Conservation (phyloP, 35 echinoderm and acorn worm genomes). For the Apostichopus parvimensis region DNA sequence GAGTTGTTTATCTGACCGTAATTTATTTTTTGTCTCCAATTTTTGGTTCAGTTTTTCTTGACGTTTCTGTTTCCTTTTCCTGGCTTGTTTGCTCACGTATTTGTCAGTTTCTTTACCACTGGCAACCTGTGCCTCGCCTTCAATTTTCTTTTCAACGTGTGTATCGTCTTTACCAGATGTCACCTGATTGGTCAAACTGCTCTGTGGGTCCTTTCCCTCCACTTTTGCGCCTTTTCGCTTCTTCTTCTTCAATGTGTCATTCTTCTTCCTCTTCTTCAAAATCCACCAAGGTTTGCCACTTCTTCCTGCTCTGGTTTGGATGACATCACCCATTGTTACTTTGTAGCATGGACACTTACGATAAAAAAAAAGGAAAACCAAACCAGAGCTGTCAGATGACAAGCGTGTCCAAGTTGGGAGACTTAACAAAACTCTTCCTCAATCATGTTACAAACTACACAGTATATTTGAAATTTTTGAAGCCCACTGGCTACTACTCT, state of each 20-base stretch:
- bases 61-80: conserved; percentile 25
- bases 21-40: not conserved
- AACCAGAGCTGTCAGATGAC: too few relatives aligned
- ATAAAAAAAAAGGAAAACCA: too few relatives aligned
- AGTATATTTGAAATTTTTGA: too few relatives aligned
- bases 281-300: not conserved
- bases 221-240: not conserved
- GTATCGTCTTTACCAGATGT: not conserved
- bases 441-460: too few relatives aligned
- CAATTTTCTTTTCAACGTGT: not conserved
- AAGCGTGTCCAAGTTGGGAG: too few relatives aligned
- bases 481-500: too few relatives aligned
- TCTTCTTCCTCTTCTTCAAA: not conserved
- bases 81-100: conserved; percentile 15
- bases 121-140: not conserved
- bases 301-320: not conserved
- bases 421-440: too few relatives aligned
- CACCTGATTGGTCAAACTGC: not conserved
- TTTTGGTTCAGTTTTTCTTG: not conserved
- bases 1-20: not conserved
- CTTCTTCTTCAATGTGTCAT: not conserved
- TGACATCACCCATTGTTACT: not conserved
- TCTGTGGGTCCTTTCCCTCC: not conserved
- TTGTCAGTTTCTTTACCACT: not conserved
- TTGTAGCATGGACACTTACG: too few relatives aligned